A percentile compares a stretch with the other conserved stretches of the same genome.
phyloP scores from a whole-genome alignment of 53 echinoderm and acorn worm species.

The Arbacia lixula region DNA sequence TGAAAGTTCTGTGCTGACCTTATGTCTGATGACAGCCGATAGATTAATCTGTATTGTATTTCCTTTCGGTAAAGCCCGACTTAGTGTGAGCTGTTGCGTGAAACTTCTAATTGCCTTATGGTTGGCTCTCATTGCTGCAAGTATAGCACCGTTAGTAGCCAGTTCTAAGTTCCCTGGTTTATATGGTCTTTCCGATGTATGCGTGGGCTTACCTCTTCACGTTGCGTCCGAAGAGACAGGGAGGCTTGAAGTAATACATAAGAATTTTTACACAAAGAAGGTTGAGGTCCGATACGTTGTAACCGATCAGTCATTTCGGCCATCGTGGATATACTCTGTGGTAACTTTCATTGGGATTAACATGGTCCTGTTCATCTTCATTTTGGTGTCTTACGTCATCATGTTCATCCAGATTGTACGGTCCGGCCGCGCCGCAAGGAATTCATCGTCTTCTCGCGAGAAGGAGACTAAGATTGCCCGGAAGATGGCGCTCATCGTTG shows the following conservation, averaged over 20 bases:
- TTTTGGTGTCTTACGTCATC: slow-evolving; percentile 49
- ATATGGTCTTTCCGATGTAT: slow-evolving; percentile 36
- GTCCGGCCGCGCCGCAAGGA: slow-evolving; percentile 31
- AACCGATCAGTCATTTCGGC: not conserved
- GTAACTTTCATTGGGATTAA: slow-evolving; percentile 59
- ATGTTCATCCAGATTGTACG: slow-evolving; percentile 63
- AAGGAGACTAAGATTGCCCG: slow-evolving; percentile 58
- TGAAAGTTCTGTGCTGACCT: slow-evolving; percentile 34
- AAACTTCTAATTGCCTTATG: not conserved
- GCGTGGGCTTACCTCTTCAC: slow-evolving; percentile 18
- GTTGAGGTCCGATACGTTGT: not conserved
- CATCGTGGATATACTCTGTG: slow-evolving; percentile 39
- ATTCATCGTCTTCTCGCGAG: slow-evolving; percentile 4
- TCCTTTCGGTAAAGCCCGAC: slow-evolving; percentile 26
- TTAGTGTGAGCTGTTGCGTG: not conserved
- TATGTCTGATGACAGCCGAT: slow-evolving; percentile 41
- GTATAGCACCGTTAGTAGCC: not conserved
- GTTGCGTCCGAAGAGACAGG: not conserved
- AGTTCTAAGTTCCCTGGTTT: not conserved
- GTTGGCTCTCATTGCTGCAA: not conserved
- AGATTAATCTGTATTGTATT: slow-evolving; percentile 33
- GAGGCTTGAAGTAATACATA: not conserved
- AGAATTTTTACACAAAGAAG: not conserved
- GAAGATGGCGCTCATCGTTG: slow-evolving; percentile 65
- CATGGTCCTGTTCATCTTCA: slow-evolving; percentile 48